phyloP scores from a whole-genome alignment of 2,888 invertebrate species.

The Asteroscopus sphinx region DNA sequence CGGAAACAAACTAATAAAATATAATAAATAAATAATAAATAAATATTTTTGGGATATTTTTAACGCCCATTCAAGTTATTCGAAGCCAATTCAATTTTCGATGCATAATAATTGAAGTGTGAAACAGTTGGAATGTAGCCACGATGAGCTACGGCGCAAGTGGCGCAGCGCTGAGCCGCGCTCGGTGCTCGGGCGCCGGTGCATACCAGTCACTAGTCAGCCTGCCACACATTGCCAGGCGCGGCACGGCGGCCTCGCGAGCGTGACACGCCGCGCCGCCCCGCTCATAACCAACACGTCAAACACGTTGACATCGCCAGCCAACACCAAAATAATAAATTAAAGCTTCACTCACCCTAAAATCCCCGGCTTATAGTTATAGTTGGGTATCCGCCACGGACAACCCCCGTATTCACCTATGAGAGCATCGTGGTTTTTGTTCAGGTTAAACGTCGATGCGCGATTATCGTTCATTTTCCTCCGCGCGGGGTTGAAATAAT shows the following conservation, averaged over 20 bases:
- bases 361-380: conserved; percentile 94
- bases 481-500: conserved; percentile 93
- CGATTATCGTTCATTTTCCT: conserved; percentile 96
- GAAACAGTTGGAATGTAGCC: conserved; percentile 2
- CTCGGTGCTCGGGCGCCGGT: conserved; percentile 15
- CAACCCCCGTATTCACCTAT: conserved; percentile 96
- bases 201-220: conserved; percentile 14
- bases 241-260: conserved; percentile 22
- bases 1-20: background rate
- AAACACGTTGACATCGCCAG: conserved; percentile 74
- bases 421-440: conserved; percentile 95
- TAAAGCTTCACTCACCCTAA: conserved; percentile 92
- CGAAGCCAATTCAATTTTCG: background rate
- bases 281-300: conserved; percentile 71
- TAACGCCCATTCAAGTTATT: background rate
- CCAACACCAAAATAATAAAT: conserved; percentile 53
- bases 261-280: conserved; percentile 57
- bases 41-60: too few species aligned
- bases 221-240: conserved; percentile 37
- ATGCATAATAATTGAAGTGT: background rate
- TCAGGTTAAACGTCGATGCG: conserved; percentile 97
- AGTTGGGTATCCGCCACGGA: conserved; percentile 96
- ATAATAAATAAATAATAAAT: too few species aligned
- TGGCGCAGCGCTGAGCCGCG: conserved; percentile 9
- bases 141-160: background rate